A percentile compares a stretch with the other conserved stretches of the same genome.
Conservation (phyloP, 2,888 invertebrate species). For the Neoascia interrupta region DNA sequence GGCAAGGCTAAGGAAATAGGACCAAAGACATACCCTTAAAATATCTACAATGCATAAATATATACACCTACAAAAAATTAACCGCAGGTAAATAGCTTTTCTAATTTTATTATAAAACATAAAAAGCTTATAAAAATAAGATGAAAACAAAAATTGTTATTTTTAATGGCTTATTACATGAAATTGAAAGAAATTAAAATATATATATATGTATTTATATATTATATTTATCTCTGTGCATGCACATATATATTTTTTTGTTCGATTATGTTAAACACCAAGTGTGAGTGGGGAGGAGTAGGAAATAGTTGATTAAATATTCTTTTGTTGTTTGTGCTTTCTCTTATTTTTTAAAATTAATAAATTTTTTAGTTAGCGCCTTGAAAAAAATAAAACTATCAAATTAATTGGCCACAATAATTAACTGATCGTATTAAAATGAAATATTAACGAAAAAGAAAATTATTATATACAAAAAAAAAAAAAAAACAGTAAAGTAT, state of each 20-base stretch:
- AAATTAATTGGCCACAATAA: constrained; percentile 36
- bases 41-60: no score
- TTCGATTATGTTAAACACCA: constrained; percentile 38
- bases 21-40: no score
- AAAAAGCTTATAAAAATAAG: no score
- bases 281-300: constrained; percentile 23
- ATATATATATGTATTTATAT: constrained; percentile 10
- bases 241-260: constrained; percentile 35
- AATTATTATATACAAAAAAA: constrained; percentile 33
- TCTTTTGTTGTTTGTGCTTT: constrained; percentile 61
- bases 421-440: constrained; percentile 23
- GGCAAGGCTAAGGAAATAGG: no score
- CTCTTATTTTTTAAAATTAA: constrained; percentile 11
- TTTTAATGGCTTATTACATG: no score
- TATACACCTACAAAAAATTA: no score
- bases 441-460: constrained; percentile 17
- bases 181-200: constrained; percentile 3
- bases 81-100: no score
- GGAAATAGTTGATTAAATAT: constrained; percentile 31
- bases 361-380: constrained; percentile 5
- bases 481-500: constrained; percentile 5
- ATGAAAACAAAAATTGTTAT: no score
- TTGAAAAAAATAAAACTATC: constrained; percentile 4
- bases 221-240: constrained; percentile 19
- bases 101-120: no score